A percentile compares a stretch with the other conserved stretches of the same genome.
phyloP scores from a whole-genome alignment of 2,888 invertebrate species.

The Tryphoninae sp. region DNA sequence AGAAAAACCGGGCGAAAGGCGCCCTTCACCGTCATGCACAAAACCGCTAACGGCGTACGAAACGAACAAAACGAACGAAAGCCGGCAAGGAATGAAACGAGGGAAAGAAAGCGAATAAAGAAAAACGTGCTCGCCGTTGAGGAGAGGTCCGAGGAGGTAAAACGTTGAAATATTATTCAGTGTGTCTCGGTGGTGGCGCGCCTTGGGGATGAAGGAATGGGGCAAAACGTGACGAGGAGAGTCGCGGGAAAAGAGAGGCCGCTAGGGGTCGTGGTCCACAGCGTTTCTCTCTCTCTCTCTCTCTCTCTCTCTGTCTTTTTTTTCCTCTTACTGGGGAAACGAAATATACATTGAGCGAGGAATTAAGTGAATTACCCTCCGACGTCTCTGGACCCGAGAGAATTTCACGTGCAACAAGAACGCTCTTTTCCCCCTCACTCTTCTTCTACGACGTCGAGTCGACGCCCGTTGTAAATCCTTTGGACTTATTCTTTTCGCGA shows the following conservation, averaged over 20 bases:
- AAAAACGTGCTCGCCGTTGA: conserved; percentile 55
- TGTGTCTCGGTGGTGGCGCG: conserved; percentile 38
- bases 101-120: conserved; percentile 23
- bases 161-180: conserved; percentile 71
- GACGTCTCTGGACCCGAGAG: conserved; percentile 53
- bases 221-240: conserved; percentile 28
- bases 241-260: conserved; percentile 12
- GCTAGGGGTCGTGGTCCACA: not conserved
- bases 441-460: conserved; percentile 11
- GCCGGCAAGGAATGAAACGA: conserved; percentile 13
- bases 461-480: conserved; percentile 59
- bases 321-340: conserved; percentile 23
- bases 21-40: not conserved
- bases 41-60: conserved; percentile 25
- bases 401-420: conserved; percentile 48
- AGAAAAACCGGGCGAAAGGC: conserved; percentile 5
- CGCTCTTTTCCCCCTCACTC: conserved; percentile 6
- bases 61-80: conserved; percentile 11
- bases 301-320: not conserved
- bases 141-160: conserved; percentile 48
- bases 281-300: not conserved
- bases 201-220: not conserved
- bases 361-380: conserved; percentile 74
- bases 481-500: conserved; percentile 56
- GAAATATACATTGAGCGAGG: conserved; percentile 65